Conservation (phyloP, 2,113 vertebrate genomes). For the Alosa alosa region DNA sequence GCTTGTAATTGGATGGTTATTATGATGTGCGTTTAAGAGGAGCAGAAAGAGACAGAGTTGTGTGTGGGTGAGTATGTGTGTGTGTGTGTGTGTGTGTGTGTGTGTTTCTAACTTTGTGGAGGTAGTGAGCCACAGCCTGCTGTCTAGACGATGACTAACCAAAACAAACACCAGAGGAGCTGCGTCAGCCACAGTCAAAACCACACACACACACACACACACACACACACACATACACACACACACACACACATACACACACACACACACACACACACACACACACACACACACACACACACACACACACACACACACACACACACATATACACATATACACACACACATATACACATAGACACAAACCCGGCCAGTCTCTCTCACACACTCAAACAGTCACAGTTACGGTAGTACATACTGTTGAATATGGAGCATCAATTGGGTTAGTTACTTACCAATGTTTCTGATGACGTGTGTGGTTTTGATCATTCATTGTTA, state of each 20-base stretch:
- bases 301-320: background rate
- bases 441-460: too few species aligned
- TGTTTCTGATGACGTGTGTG: too few species aligned
- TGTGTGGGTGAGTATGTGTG: background rate
- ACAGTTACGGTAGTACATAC: too few species aligned
- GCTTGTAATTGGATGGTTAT: too few species aligned
- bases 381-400: background rate
- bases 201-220: slow-evolving; percentile 1
- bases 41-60: too few species aligned
- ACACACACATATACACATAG: background rate
- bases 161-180: background rate
- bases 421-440: too few species aligned
- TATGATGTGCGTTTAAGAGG: too few species aligned
- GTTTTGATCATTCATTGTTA: too few species aligned
- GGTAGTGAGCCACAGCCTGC: background rate
- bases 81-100: background rate
- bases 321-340: background rate
- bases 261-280: background rate
- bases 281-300: background rate
- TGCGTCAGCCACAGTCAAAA: background rate
- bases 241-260: background rate
- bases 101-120: background rate
- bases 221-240: background rate
- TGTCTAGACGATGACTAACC: slow-evolving; percentile 14
- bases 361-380: background rate